phyloP scores from a whole-genome alignment of 2,113 vertebrate species.

The Phylloscopus trochilus region DNA sequence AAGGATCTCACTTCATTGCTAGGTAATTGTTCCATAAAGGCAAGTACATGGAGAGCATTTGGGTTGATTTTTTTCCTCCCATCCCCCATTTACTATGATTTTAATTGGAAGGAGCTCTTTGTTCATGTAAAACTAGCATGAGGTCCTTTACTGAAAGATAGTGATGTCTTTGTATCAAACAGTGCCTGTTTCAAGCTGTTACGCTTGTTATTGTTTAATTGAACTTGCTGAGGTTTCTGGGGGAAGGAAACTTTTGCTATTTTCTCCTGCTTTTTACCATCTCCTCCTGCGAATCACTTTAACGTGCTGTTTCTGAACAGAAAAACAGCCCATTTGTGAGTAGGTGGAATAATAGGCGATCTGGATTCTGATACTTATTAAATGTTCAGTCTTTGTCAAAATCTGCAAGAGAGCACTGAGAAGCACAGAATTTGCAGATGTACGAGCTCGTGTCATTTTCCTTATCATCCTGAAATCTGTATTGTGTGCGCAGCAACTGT shows the following conservation, averaged over 20 bases:
- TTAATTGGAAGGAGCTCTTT: slow-evolving; percentile 41
- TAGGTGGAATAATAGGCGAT: slow-evolving; percentile 1
- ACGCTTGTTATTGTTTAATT: not conserved
- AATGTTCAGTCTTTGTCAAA: not conserved
- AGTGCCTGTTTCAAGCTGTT: slow-evolving; percentile 18
- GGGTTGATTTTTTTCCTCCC: not conserved
- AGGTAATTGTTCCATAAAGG: not conserved
- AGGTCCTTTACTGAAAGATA: not conserved
- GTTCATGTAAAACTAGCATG: not conserved
- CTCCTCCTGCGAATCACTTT: not conserved
- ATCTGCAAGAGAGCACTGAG: not conserved
- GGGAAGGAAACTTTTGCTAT: not conserved
- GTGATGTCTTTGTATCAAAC: slow-evolving; percentile 28
- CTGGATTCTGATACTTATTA: slow-evolving; percentile 16
- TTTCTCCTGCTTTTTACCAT: not conserved
- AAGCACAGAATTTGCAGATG: not conserved
- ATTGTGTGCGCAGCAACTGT: rapidly evolving
- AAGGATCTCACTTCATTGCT: not conserved
- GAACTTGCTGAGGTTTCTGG: not conserved
- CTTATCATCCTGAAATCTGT: not conserved
- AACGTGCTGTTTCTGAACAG: not conserved
- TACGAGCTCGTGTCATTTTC: not conserved
- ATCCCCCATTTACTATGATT: not conserved
- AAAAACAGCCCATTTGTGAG: not conserved
- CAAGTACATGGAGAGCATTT: not conserved